These are phyloP conservation scores for Eulemur coronatus DNA, from an alignment of 2,797 vertebrate species.

Conservation along the genomic window DNA sequence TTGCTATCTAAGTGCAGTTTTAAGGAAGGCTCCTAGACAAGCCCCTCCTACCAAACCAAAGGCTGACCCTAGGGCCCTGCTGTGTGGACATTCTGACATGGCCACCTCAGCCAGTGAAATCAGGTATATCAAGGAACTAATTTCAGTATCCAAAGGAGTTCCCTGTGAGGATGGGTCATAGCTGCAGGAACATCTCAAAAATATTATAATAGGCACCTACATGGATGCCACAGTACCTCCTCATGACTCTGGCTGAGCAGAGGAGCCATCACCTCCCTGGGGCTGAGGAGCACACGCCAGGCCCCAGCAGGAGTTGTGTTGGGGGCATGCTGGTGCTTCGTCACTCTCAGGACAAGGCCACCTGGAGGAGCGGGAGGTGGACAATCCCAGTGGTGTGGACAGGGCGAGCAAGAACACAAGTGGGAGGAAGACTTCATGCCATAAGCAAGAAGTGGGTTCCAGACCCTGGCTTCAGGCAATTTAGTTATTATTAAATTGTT, in stretches of 20 bases:
- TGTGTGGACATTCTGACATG: not conserved
- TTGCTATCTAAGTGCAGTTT: not conserved
- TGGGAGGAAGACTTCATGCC: not conserved
- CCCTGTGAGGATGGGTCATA: not conserved
- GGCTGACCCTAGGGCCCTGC: not conserved
- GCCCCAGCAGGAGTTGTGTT: not conserved
- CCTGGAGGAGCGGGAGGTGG: rapidly evolving
- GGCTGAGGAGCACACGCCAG: not conserved
- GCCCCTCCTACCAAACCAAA: not conserved
- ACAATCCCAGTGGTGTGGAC: not conserved
- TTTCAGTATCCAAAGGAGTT: not conserved
- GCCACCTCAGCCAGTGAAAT: not conserved
- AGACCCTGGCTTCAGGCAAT: not conserved
- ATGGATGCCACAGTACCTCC: not conserved
- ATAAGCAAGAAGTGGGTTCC: not conserved
- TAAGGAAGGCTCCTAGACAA: not conserved
- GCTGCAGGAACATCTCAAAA: not conserved
- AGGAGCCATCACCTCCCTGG: not conserved
- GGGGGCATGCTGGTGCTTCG: rapidly evolving
- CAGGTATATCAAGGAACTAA: not conserved
- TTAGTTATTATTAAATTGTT: not conserved
- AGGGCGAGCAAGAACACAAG: not conserved
- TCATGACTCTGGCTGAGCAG: not conserved
- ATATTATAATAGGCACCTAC: not conserved
- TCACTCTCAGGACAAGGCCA: not conserved